Base-by-base conservation (phyloP, 2,797 vertebrate species). In the Melanotaenia pygmaea region DNA sequence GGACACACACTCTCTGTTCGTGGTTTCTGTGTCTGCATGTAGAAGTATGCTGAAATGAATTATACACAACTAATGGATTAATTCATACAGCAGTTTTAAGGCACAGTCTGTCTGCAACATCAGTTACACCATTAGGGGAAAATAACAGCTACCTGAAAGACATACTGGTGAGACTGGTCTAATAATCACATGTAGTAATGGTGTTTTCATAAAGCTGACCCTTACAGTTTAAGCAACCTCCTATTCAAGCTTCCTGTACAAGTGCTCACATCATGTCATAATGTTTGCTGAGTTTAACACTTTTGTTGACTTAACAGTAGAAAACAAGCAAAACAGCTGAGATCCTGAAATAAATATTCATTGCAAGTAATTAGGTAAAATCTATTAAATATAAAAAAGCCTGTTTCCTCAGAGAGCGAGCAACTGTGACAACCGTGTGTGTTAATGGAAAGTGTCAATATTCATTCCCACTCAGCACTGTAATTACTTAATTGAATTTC, bases 401-500 rank as follows among this genome's bases (percentile, higher is more conserved):
- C 59, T 38, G 54, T 68, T 68, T 77, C 58, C 34, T 28, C 3
- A 28, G 62, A 54, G 43, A 20, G 43, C n/a, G 20, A n/a, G 9
- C 7, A 47, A 47, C 45, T 7, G 20, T n/a, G 20, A n/a, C 4
- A 18, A n/a, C 4, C 18, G 40, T 18, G 40, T 47, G 20, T n/a
- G 18, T 47, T 47, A 47, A 47, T n/a, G 45, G 62, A 64, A 79
- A 68, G 61, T 37, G 47, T 64, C 56, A 63, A 47, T 32, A 20
- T 59, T 70, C 11, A 13, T 14, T 34, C 40, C 26, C 28, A 7
- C 59, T 69, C n/a, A 22, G 65, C 53, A 45, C 66, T 58, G n/a
- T 76, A 68, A 77, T 77, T 30, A 74, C 67, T 71, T 50, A 20
- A 75, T 81, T 76, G 76, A 62, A 70, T n/a, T 38, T 45, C 32